Conservation (phyloP, 1,140 invertebrate genomes). For the Saccostrea cuccullata region DNA sequence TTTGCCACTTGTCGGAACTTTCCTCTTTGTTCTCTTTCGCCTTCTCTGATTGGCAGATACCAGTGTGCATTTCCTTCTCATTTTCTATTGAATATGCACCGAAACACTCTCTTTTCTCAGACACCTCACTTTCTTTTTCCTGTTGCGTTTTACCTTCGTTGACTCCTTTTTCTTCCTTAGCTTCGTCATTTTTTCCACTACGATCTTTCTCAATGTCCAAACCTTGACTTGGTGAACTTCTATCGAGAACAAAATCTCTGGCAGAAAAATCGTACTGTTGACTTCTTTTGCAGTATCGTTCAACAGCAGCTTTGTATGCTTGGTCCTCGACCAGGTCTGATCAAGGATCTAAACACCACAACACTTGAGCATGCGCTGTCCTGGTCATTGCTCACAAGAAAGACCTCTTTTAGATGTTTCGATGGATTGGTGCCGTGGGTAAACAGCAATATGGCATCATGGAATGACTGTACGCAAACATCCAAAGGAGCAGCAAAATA, state of each 20-base stretch:
- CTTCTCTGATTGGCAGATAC: background rate
- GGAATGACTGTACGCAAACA: constrained; percentile 60
- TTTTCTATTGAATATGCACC: background rate
- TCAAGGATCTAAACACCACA: constrained; percentile 57
- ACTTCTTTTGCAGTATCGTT: constrained; percentile 46
- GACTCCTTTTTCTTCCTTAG: background rate
- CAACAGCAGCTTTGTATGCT: constrained; percentile 51
- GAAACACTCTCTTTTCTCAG: background rate
- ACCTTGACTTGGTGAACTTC: background rate
- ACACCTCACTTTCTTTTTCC: background rate
- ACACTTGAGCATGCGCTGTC: constrained; percentile 58
- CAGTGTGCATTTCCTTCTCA: background rate
- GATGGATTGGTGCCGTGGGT: background rate
- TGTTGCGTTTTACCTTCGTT: background rate
- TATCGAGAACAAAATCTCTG: constrained; percentile 22
- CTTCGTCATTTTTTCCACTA: background rate
- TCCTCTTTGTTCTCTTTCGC: background rate
- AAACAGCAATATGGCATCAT: constrained; percentile 55
- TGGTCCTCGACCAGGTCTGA: constrained; percentile 51
- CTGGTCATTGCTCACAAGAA: constrained; percentile 54
- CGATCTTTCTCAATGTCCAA: background rate
- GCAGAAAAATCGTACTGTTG: constrained; percentile 48
- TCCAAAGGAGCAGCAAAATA: constrained; percentile 60
- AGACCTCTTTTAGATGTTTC: constrained; percentile 49
- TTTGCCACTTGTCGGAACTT: background rate